phyloP scores from a whole-genome alignment of 2,888 invertebrate genomes.

The Antheraea assamensis region DNA sequence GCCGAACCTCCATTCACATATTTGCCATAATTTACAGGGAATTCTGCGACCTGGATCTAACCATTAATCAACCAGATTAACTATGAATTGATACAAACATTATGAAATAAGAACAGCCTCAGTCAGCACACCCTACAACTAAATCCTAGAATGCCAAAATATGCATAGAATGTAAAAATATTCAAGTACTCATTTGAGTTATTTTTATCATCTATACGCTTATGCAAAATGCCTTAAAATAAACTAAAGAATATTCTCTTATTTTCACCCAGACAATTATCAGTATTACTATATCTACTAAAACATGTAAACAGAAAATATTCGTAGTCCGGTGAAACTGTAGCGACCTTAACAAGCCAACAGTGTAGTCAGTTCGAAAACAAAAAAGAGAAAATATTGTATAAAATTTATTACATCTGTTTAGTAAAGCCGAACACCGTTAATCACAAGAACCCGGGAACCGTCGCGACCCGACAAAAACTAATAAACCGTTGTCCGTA shows the following conservation, averaged over 20 bases:
- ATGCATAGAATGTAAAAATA: too few species aligned
- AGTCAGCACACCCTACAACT: too few species aligned
- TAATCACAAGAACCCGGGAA: neutral
- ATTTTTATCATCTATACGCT: too few species aligned
- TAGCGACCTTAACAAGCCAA: too few species aligned
- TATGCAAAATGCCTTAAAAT: too few species aligned
- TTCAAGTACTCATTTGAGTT: neutral
- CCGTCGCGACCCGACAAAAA: neutral
- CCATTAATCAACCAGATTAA: neutral
- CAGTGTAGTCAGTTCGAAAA: too few species aligned
- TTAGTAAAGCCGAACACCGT: neutral
- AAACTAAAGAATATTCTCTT: too few species aligned
- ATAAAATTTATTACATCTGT: neutral
- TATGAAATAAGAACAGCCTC: neutral
- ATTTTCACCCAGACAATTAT: neutral
- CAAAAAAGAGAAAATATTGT: neutral
- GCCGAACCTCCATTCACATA: too few species aligned
- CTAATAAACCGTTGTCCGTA: neutral
- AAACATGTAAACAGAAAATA: neutral
- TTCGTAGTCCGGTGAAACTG: too few species aligned
- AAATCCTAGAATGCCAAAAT: neutral
- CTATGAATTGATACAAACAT: neutral
- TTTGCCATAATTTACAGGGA: too few species aligned
- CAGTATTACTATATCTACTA: neutral
- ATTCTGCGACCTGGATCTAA: neutral